A percentile compares a stretch with the other conserved stretches of the same genome.
These are phyloP conservation scores for Mus pahari DNA, from an alignment of 2,113 vertebrate species.

Conservation along the genomic window DNA sequence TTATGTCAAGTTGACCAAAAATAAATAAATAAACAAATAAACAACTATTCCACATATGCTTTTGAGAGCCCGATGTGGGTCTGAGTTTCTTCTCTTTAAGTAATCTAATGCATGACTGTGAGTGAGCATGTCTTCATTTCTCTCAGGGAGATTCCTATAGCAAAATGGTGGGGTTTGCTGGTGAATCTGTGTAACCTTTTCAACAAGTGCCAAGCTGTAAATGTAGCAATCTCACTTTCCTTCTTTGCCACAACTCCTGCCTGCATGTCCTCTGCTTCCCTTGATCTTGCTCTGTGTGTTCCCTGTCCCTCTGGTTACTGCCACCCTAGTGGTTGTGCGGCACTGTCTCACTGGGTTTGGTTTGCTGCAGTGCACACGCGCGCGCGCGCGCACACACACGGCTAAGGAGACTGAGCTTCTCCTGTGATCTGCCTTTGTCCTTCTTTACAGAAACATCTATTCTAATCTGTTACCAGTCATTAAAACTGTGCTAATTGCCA, in stretches of 20 bases:
- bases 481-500: neutral
- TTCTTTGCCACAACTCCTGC: neutral
- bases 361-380: neutral
- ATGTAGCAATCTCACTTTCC: neutral
- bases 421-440: neutral
- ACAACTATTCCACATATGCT: neutral
- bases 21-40: neutral
- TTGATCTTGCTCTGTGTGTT: too few species aligned
- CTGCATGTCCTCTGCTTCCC: neutral
- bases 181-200: conserved; percentile 22
- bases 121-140: conserved; percentile 12
- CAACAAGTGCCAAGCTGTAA: neutral
- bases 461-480: conserved; percentile 8
- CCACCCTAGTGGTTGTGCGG: neutral
- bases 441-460: neutral
- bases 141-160: neutral
- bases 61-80: neutral
- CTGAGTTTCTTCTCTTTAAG: neutral
- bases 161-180: neutral
- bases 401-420: neutral
- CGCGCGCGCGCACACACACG: neutral
- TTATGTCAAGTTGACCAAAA: neutral
- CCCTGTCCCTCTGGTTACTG: neutral
- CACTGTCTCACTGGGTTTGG: neutral
- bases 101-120: neutral